phyloP scores from a whole-genome alignment of 2,113 vertebrate species.

The Oceanodroma tethys region DNA sequence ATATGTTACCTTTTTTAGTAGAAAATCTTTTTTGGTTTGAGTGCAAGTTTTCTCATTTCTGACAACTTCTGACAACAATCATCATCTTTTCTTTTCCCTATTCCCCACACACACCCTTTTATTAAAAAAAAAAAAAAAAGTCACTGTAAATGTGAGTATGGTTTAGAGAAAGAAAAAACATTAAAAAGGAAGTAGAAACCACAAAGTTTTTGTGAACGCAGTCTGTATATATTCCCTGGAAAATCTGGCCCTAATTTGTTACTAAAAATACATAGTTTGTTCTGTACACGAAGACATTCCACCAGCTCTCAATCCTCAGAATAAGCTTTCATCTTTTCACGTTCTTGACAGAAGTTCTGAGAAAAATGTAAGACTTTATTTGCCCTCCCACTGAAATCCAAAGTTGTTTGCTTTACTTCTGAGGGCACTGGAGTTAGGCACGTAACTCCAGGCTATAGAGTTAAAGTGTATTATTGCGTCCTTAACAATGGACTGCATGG shows the following conservation, averaged over 20 bases:
- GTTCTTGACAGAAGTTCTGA: not conserved
- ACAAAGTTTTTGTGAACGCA: not conserved
- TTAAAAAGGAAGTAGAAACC: not conserved
- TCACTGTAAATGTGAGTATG: not conserved
- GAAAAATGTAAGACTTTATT: not conserved
- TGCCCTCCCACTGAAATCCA: not conserved
- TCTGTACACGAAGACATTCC: not conserved
- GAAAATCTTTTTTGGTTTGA: not conserved
- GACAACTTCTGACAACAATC: not conserved
- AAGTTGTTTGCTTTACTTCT: not conserved
- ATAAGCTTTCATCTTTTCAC: not conserved
- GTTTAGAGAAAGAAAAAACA: not conserved
- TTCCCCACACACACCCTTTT: accelerated
- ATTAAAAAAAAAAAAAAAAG: too few species aligned
- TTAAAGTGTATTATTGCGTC: not conserved
- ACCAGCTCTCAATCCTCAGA: not conserved
- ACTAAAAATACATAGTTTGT: not conserved
- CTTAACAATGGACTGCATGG: not conserved
- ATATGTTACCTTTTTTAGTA: not conserved
- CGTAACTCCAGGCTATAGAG: not conserved
- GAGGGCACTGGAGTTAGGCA: not conserved
- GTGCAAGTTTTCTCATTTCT: not conserved
- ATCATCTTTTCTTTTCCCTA: not conserved
- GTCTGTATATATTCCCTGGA: not conserved
- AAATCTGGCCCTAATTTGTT: not conserved